phyloP scores from a whole-genome alignment of 2,888 invertebrate species.

The Dascillus cervinus region DNA sequence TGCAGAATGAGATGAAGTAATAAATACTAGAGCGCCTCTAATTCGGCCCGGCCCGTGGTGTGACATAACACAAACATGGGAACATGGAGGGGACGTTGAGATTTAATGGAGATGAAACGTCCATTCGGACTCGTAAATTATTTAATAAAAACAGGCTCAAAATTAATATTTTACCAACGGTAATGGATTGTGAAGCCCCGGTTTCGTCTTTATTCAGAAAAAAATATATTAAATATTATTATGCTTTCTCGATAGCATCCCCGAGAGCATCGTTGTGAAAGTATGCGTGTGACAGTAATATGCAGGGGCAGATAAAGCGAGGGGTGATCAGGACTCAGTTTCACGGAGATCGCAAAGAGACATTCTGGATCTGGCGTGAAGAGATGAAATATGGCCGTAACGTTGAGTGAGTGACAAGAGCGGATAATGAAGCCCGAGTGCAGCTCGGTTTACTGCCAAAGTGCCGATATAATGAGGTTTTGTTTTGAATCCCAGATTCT shows the following conservation, averaged over 20 bases:
- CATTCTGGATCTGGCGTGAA: constrained; percentile 24
- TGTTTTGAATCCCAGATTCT: constrained; percentile 25
- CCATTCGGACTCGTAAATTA: constrained; percentile 11
- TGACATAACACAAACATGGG: constrained; percentile 13
- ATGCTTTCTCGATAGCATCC: constrained; percentile 11
- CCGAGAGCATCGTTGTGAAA: constrained; percentile 9
- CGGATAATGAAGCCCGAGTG: constrained; percentile 27
- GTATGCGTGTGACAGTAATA: constrained; percentile 15
- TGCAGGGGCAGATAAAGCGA: constrained; percentile 15
- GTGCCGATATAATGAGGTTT: constrained; percentile 26
- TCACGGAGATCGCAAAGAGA: constrained; percentile 14
- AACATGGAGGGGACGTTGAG: constrained; percentile 13
- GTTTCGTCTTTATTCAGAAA: no score
- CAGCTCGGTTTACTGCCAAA: constrained; percentile 23
- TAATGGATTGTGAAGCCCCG: no score
- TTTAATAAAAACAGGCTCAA: no score
- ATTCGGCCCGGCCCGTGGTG: constrained; percentile 13
- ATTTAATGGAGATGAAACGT: constrained; percentile 11
- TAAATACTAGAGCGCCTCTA: constrained; percentile 26
- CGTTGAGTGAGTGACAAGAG: constrained; percentile 29
- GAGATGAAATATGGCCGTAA: constrained; percentile 29
- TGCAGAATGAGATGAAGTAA: constrained; percentile 22
- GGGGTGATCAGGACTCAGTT: constrained; percentile 16
- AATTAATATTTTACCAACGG: no score
- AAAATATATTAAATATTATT: no score